Base-by-base conservation (phyloP, 2,888 invertebrate species). In the Coelinius sp. region DNA sequence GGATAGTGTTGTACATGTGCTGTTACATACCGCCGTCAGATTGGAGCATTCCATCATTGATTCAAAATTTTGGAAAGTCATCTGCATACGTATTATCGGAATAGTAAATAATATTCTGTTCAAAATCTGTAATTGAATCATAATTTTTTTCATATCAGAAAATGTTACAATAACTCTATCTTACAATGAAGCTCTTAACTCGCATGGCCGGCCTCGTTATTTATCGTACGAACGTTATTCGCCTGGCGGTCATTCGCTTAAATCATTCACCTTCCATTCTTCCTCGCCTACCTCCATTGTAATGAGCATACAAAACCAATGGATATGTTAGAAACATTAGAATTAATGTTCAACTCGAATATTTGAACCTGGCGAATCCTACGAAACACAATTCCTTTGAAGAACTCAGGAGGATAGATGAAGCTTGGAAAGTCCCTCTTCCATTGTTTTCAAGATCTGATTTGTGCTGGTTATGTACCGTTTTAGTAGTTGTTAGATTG, bases 161-260 rank as follows among this genome's bases (percentile, higher is more conserved):
- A 25, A 53, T 25, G 25, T n/a, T 22, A 25, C 27, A 53, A 53
- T n/a, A 24, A n/a, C n/a, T 53, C 27, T 53, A 59, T 59, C 7
- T 27, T 79, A 84, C 84, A 85, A 85, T 85, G 81, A 82, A 83
- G 81, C 85, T 85, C 84, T 85, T 85, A 85, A 82, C 83, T 84
- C 80, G 84, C 83, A 83, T 78, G 79, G 81, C 79, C 79, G 76
- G 78, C 75, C 75, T 78, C 75, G 82, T 84, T 84, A 83, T 84
- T 85, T 84, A 83, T 83, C 79, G 82, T 80, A 78, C 80, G 76
- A 77, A 80, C 77, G 80, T 82, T 84, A 82, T 82, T 82, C 81
- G 80, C 80, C 78, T 76, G 78, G 74, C 76, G 78, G 79, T 80
- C 82, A 80, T 82, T 81, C 84, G 83, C 81, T 82, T 83, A 85